A percentile compares a stretch with the other conserved stretches of the same genome.
phyloP scores from a whole-genome alignment of 2,797 vertebrate species.

The Triplophysa yarkandensis region DNA sequence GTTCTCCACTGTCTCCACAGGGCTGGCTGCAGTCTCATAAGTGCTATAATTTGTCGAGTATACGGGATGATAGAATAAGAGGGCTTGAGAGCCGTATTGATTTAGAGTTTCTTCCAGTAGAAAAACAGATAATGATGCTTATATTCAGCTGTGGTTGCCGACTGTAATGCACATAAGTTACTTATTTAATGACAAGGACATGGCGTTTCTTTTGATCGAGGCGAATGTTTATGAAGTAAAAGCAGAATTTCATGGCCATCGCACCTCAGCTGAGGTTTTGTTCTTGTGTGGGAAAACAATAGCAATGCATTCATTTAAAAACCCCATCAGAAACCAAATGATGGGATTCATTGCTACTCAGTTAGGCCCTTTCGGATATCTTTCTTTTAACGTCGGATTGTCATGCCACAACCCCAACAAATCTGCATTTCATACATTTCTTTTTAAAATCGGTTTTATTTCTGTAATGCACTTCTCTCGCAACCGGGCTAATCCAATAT shows the following conservation, averaged over 20 bases:
- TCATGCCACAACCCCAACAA: conserved; percentile 16
- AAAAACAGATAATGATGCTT: conserved; percentile 30
- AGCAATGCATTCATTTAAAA: neutral
- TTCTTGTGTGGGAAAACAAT: conserved; percentile 10
- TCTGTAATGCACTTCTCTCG: conserved; percentile 33
- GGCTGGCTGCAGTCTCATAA: conserved; percentile 29
- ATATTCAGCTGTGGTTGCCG: conserved; percentile 3
- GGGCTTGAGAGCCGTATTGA: conserved; percentile 11
- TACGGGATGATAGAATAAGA: conserved; percentile 23
- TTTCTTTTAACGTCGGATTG: neutral
- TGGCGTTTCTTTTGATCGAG: conserved; percentile 10
- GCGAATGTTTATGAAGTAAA: conserved; percentile 12
- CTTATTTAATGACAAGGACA: conserved; percentile 8
- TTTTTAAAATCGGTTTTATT: conserved; percentile 2
- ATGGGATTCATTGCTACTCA: conserved; percentile 10
- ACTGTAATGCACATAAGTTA: neutral
- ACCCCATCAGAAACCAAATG: neutral
- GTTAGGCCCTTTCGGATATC: too few species aligned
- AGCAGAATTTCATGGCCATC: neutral
- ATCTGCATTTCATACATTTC: conserved; percentile 23
- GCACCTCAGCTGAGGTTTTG: conserved; percentile 9
- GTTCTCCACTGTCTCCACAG: conserved; percentile 23
- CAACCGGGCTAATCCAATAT: conserved; percentile 35
- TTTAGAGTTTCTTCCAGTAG: conserved; percentile 13
- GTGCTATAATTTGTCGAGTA: conserved; percentile 38